These are phyloP conservation scores for Oenanthe melanoleuca DNA, from an alignment of 2,113 vertebrate genomes.

Conservation along the genomic window DNA sequence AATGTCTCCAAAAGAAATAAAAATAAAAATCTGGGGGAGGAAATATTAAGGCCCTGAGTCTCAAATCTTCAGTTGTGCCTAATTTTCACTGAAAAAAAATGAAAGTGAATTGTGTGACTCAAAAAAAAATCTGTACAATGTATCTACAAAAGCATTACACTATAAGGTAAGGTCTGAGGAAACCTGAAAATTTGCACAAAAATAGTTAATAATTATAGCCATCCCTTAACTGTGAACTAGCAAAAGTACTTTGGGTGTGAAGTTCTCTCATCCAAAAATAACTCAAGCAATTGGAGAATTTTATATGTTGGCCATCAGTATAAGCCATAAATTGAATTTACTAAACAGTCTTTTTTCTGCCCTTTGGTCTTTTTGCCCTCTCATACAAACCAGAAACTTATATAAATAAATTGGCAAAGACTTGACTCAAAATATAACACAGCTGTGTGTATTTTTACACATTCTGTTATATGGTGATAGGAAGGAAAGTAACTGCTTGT, in stretches of 20 bases:
- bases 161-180: background rate
- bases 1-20: background rate
- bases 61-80: background rate
- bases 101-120: background rate
- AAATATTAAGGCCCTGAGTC: background rate
- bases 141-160: background rate
- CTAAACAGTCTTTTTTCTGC: background rate
- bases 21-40: rapidly evolving
- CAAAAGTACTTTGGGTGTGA: background rate
- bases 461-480: background rate
- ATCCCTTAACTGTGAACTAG: background rate
- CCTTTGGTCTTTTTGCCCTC: background rate
- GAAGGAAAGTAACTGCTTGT: background rate
- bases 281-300: background rate
- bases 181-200: background rate
- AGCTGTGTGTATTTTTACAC: background rate
- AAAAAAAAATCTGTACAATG: background rate
- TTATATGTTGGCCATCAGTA: background rate
- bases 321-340: background rate
- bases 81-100: background rate
- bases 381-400: background rate
- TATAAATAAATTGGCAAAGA: background rate
- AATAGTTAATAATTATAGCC: background rate
- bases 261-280: background rate
- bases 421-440: background rate